Conservation (phyloP, 2,113 vertebrate genomes). For the Daboia siamensis region DNA sequence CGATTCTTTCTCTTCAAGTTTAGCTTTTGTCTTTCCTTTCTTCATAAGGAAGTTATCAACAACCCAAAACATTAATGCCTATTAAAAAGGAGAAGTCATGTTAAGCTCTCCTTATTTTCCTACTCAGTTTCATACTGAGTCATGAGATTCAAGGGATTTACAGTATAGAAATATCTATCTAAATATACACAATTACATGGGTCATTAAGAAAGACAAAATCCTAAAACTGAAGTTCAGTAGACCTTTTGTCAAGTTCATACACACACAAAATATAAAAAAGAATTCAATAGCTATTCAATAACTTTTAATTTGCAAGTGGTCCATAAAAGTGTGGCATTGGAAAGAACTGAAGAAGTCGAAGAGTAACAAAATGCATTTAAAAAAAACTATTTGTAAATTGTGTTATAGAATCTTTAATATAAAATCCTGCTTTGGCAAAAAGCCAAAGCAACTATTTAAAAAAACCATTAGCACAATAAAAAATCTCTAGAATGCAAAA, state of each 20-base stretch:
- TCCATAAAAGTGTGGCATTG: background rate
- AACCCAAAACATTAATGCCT: slow-evolving; percentile 98
- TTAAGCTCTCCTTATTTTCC: background rate
- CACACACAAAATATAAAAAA: background rate
- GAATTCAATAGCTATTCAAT: background rate
- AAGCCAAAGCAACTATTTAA: background rate
- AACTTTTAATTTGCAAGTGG: background rate
- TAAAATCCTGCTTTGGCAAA: background rate
- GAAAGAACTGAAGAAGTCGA: background rate
- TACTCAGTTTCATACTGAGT: background rate
- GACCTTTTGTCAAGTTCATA: background rate
- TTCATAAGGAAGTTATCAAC: slow-evolving; percentile 99
- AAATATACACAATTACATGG: background rate
- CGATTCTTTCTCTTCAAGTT: slow-evolving; percentile 88
- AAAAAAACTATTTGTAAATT: background rate
- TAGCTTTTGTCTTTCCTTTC: slow-evolving; percentile 97
- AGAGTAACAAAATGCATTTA: background rate
- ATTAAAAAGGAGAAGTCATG: background rate
- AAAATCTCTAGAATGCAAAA: background rate
- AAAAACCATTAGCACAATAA: background rate
- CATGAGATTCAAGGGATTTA: slow-evolving; percentile 4
- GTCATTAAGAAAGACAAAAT: background rate
- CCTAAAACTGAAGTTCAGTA: background rate
- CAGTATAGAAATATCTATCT: background rate
- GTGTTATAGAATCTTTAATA: background rate